Evolutionary conservation across 2,113 vertebrate genomes (phyloP).

Genomic region (Carassius gibelio): DNA sequence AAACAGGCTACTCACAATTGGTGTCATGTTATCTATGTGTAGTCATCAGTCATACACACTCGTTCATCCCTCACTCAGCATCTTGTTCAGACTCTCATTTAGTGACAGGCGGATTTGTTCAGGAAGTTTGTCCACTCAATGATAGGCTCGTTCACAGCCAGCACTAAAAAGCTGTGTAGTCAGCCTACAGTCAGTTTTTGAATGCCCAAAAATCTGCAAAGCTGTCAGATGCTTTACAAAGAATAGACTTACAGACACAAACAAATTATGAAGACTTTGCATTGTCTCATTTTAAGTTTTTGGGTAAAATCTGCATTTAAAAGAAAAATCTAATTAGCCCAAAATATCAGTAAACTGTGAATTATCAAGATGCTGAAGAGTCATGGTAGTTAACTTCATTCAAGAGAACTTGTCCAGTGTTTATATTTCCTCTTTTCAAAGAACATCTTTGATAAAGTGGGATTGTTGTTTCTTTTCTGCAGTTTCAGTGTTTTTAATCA

Average conservation of each 20-base stretch:
- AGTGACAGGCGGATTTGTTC: background rate
- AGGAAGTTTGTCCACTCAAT: background rate
- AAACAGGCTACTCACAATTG: background rate
- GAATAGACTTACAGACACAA: background rate
- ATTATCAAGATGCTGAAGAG: background rate
- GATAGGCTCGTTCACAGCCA: background rate
- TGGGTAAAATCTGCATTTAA: background rate
- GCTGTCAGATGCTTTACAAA: background rate
- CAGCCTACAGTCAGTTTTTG: background rate
- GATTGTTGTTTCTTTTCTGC: background rate
- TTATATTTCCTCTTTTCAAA: background rate
- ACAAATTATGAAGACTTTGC: background rate
- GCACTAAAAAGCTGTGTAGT: background rate
- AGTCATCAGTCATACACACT: background rate
- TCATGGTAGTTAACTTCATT: background rate
- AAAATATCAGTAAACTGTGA: background rate
- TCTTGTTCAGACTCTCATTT: background rate
- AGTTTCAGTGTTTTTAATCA: too few species aligned
- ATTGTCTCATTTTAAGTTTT: background rate
- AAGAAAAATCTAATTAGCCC: background rate
- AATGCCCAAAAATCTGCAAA: background rate
- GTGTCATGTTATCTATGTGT: background rate
- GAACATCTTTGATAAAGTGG: background rate
- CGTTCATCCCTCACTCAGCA: background rate
- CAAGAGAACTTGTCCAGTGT: background rate